Conservation (phyloP, 2,888 invertebrate genomes). For the Auanema freiburgensis region DNA sequence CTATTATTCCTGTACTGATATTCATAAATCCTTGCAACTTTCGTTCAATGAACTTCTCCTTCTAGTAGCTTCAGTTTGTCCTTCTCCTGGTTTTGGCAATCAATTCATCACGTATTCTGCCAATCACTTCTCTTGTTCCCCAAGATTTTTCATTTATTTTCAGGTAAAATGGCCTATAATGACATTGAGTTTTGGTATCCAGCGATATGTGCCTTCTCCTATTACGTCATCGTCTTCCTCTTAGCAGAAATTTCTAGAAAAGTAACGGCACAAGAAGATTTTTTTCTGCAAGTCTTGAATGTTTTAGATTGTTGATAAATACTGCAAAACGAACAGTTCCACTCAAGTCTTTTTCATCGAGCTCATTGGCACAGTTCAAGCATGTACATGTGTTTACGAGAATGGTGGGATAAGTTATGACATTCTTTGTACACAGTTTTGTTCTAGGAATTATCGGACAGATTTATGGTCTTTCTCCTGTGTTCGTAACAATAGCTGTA, state of each 20-base stretch:
- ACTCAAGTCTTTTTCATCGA: conserved; percentile 37
- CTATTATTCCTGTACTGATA: no score
- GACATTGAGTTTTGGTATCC: conserved; percentile 21
- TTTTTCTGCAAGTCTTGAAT: not conserved
- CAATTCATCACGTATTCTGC: no score
- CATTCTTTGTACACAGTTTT: not conserved
- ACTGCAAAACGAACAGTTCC: conserved; percentile 23
- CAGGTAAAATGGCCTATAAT: no score
- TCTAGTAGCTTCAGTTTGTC: no score
- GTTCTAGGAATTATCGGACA: conserved; percentile 50
- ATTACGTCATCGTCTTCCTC: conserved; percentile 28
- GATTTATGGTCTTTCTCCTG: conserved; percentile 53
- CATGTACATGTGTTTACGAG: conserved; percentile 63
- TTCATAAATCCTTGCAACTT: no score
- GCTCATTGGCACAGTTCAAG: conserved; percentile 51
- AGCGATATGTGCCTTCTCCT: conserved; percentile 28
- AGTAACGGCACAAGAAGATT: conserved; percentile 14
- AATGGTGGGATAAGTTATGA: conserved; percentile 41
- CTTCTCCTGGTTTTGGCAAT: no score
- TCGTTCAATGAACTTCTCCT: no score
- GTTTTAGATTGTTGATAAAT: conserved; percentile 28
- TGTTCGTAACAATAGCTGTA: conserved; percentile 49
- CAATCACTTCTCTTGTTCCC: no score
- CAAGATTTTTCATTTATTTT: no score
- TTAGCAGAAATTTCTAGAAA: conserved; percentile 32